Evolutionary conservation across 2,797 vertebrate genomes (phyloP), one percentile per base, ranked within the genome.

Genomic region (Morelia viridis): DNA sequence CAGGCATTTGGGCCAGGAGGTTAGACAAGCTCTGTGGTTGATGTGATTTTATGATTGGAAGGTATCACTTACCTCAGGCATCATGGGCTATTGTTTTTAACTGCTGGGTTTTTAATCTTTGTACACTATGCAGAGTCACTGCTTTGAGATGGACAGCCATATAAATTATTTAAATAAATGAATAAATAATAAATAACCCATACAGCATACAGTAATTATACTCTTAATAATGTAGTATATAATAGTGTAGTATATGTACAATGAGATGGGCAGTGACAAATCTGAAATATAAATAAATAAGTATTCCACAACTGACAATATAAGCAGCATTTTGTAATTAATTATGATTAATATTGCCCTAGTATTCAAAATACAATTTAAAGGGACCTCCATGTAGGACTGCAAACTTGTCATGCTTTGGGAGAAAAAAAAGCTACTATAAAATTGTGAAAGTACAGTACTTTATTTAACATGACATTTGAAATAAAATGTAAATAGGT

Each of bases 401-500:
- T 89, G 60, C 15, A 89, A 58, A 89, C 46, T 50, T 87, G 91
- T 95, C 15, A 94, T 68, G 26, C 13, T 85, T 53, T 12, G 2
- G 89, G 5, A 62, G 58, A 89, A 24, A 31, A 17, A 93, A 92
- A 58, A 95, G 80, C 91, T 91, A 50, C 22, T 91, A 71, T 88
- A 22, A 28, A 90, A n/a, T 76, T 61, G 91, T 84, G 83, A 92
- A 91, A 46, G 5, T 22, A 91, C 91, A 93, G 6, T 62, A 95
- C 95, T 76, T 60, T 50, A n/a, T 76, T 91, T 89, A 86, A 58
- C 28, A 89, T 89, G 57, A 92, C 10, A 65, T 93, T 93, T 93
- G 80, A 91, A 93, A 93, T 89, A n/a, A 92, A 95, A 93, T 28
- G 9, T 87, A 90, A 95, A 92, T 46, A 10, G 84, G 93, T 91